Percentiles rank a stretch among this genome's conserved stretches.
Conservation (phyloP, 1,140 invertebrate species). For the Nylanderia fulva region DNA sequence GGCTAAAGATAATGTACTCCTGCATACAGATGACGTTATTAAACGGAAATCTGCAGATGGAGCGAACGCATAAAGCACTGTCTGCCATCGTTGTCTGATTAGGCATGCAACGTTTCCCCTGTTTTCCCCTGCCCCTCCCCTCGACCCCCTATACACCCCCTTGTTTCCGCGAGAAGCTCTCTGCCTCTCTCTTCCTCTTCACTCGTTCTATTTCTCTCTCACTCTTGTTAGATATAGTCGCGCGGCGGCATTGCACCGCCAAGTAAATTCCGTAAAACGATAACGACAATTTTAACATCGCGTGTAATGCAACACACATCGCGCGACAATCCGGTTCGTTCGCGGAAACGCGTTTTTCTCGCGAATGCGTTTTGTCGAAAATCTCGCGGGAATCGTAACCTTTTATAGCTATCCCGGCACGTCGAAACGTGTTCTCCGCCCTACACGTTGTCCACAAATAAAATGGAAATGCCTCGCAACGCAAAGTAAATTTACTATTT, state of each 20-base stretch:
- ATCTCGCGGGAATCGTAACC: not conserved
- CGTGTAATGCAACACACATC: slow-evolving; percentile 4
- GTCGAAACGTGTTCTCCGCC: slow-evolving; percentile 1
- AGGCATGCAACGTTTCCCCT: slow-evolving; percentile 64
- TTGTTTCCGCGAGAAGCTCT: not conserved
- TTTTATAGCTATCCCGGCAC: not conserved
- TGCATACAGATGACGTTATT: slow-evolving; percentile 74
- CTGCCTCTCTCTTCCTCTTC: not conserved
- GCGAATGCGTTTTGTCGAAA: not conserved
- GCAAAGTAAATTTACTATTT: not conserved
- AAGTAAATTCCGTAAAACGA: slow-evolving; percentile 55
- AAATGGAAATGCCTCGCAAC: not conserved
- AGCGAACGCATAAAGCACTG: slow-evolving; percentile 67
- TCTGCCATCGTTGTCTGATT: slow-evolving; percentile 68
- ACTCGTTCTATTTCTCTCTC: not conserved
- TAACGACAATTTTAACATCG: slow-evolving; percentile 43
- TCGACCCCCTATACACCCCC: not conserved
- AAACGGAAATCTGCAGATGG: slow-evolving; percentile 69
- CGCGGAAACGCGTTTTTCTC: slow-evolving; percentile 13
- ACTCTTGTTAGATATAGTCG: slow-evolving; percentile 26
- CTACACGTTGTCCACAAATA: not conserved
- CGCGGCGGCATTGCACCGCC: slow-evolving; percentile 13
- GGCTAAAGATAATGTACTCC: slow-evolving; percentile 67
- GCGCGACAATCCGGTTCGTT: slow-evolving; percentile 18
- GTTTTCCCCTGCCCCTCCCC: not conserved